Percentiles rank a stretch among this genome's conserved stretches.
phyloP scores from a whole-genome alignment of 2,888 invertebrate species.

The Matsumyia berberina region DNA sequence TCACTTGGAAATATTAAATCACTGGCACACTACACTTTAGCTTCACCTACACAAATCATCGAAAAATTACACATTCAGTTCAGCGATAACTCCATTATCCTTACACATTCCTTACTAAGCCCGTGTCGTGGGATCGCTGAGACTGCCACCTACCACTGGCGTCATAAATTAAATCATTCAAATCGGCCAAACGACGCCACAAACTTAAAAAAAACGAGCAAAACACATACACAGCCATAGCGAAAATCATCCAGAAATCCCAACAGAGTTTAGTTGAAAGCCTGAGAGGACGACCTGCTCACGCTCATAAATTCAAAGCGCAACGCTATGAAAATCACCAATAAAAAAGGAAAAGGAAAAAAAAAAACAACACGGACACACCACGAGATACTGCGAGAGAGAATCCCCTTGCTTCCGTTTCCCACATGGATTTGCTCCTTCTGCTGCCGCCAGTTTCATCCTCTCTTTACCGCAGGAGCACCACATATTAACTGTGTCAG shows the following conservation, averaged over 20 bases:
- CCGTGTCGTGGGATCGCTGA: slow-evolving; percentile 16
- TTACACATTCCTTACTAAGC: slow-evolving; percentile 9
- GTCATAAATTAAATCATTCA: slow-evolving; percentile 75
- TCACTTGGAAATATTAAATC: slow-evolving; percentile 58
- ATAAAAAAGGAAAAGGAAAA: slow-evolving; percentile 41
- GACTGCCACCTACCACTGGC: slow-evolving; percentile 40
- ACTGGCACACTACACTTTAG: slow-evolving; percentile 51
- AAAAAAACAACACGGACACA: slow-evolving; percentile 9
- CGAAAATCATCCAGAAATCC: slow-evolving; percentile 39
- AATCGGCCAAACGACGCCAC: slow-evolving; percentile 64
- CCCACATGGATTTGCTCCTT: slow-evolving; percentile 63
- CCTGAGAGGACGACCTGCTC: slow-evolving; percentile 15
- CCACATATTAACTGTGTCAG: slow-evolving; percentile 76
- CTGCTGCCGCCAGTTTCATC: slow-evolving; percentile 28
- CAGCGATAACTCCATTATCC: slow-evolving; percentile 62
- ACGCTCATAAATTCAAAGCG: slow-evolving; percentile 72
- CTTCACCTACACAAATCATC: slow-evolving; percentile 53
- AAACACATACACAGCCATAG: slow-evolving; percentile 10
- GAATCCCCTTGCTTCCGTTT: slow-evolving; percentile 38
- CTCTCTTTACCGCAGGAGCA: slow-evolving; percentile 51
- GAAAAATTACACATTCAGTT: slow-evolving; percentile 63
- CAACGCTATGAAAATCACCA: slow-evolving; percentile 69
- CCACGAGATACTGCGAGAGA: slow-evolving; percentile 3
- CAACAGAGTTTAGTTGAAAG: slow-evolving; percentile 46
- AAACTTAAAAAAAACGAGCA: slow-evolving; percentile 38